Base-by-base conservation (phyloP, 1,140 invertebrate genomes). In the Araneus ventricosus region DNA sequence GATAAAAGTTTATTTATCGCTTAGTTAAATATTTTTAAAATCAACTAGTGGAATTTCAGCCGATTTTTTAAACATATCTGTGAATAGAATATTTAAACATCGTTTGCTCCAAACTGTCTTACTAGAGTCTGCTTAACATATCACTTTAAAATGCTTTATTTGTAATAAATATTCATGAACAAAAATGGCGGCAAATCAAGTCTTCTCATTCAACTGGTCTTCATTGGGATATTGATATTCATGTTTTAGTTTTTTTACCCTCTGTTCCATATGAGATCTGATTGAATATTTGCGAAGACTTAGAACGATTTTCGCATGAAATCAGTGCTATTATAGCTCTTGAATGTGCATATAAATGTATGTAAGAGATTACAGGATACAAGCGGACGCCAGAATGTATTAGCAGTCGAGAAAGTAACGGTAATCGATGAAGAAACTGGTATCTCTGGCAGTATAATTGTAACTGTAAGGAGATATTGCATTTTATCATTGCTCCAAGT, bases 231-330 rank as follows among this genome's bases (percentile, higher is more conserved):
- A 90, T 80, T 80, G 70, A 80, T 90, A 90, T 90, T 80, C 88
- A 59, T 59, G 52, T 90, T 88, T 88, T 80, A 24, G 22, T 88
- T 90, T 90, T 59, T 80, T 30, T 34, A 34, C n/a, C 17, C 52
- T 2, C 7, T 63, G 85, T 52, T 75, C 63, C 20, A 63, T 70
- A 70, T 70, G 63, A 52, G 63, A 70, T 24, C 63, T 88, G 87
- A 88, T 88, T 88, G 87, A 88, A 88, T 88, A 70, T 88, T 88
- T 88, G 87, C 34, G 87, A 75, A 39, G n/a, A 45, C 39, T 75
- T 75, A 52, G 41, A 88, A 52, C 63, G 59, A 88, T 88, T 88
- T 88, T 88, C 63, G 63, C 63, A 52, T 70, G 41, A 75, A 88
- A 70, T 75, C 63, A 63, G 63, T 88, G 27, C 63, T 27, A 52